These are phyloP conservation scores for Odontocolon sp. DNA, from an alignment of 2,888 invertebrate species.

Conservation along the genomic window DNA sequence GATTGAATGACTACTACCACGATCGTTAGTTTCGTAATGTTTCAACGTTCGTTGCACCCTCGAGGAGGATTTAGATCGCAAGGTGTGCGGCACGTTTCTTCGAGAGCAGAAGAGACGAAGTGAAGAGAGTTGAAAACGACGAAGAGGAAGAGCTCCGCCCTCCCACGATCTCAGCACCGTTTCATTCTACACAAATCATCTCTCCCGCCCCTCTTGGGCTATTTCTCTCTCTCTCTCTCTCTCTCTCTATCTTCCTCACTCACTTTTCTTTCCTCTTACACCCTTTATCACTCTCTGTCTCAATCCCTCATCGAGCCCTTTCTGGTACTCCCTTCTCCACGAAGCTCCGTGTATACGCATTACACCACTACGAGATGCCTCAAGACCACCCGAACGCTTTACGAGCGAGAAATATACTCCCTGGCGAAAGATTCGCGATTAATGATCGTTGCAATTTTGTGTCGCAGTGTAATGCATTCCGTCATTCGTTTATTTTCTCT, in stretches of 20 bases:
- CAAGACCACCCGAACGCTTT: conserved; percentile 61
- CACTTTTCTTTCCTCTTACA: conserved; percentile 33
- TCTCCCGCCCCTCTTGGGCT: conserved; percentile 35
- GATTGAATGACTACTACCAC: conserved; percentile 35
- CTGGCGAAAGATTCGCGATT: conserved; percentile 64
- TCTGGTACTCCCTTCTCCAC: conserved; percentile 32
- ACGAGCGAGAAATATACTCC: conserved; percentile 59
- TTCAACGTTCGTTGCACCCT: conserved; percentile 31
- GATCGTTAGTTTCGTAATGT: conserved; percentile 17
- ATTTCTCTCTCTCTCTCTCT: conserved; percentile 48
- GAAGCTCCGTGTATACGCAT: background rate
- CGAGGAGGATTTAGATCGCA: conserved; percentile 38
- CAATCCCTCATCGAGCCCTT: conserved; percentile 51
- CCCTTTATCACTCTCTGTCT: conserved; percentile 57
- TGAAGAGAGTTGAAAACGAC: conserved; percentile 1
- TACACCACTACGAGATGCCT: conserved; percentile 9
- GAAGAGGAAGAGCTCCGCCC: conserved; percentile 40
- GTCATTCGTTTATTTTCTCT: conserved; percentile 32
- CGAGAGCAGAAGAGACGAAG: conserved; percentile 16
- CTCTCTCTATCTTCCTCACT: conserved; percentile 30
- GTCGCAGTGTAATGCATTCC: conserved; percentile 54
- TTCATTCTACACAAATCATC: conserved; percentile 60
- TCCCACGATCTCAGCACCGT: conserved; percentile 58
- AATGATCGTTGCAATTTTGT: conserved; percentile 64
- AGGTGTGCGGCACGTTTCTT: conserved; percentile 47